These are phyloP conservation scores for Chloropsis hardwickii DNA, from an alignment of 2,113 vertebrate genomes.

Conservation along the genomic window DNA sequence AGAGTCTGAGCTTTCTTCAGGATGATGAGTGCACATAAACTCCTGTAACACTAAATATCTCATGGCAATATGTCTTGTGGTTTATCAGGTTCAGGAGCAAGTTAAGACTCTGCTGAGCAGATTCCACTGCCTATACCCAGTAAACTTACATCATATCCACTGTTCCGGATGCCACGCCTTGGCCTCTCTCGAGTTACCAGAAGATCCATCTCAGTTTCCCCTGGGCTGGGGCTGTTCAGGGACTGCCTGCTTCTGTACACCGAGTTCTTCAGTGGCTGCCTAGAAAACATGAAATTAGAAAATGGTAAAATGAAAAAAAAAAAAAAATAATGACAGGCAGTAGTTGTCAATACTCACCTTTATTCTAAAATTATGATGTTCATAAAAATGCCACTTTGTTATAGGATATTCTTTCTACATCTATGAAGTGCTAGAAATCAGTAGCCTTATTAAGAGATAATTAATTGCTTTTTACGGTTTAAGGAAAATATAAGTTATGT, in stretches of 20 bases:
- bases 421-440: neutral
- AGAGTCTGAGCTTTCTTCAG: neutral
- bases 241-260: constrained; percentile 95
- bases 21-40: neutral
- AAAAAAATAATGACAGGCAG: neutral
- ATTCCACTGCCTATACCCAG: neutral
- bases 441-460: neutral
- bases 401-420: neutral
- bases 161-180: constrained; percentile 93
- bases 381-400: neutral
- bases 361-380: neutral
- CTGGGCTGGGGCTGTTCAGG: constrained; percentile 95
- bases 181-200: constrained; percentile 94
- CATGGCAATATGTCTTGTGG: neutral
- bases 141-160: constrained; percentile 92
- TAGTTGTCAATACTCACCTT: neutral
- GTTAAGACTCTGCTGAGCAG: neutral
- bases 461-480: neutral
- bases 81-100: neutral
- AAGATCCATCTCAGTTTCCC: constrained; percentile 98
- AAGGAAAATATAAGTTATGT: neutral
- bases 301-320: neutral
- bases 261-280: constrained; percentile 86
- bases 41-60: neutral
- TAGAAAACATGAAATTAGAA: constrained; percentile 63